Evolutionary conservation across 2,888 invertebrate species (phyloP).

Genomic region (Bombylius major): DNA sequence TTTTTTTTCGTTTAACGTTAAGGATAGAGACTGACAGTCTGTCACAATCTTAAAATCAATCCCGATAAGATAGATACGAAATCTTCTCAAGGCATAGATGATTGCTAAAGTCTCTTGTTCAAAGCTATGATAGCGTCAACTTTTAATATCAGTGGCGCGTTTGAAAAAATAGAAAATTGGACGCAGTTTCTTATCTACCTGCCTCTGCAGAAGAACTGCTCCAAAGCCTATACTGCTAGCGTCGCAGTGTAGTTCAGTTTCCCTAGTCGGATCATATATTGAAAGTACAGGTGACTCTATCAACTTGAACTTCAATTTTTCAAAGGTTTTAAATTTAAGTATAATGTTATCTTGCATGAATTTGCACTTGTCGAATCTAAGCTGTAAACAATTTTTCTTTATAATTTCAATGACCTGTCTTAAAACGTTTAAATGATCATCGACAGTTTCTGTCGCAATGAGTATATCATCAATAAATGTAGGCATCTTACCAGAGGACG

Average conservation of each 20-base stretch:
- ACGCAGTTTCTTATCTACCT: conserved; percentile 17
- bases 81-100: conserved; percentile 19
- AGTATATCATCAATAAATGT: conserved; percentile 18
- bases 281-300: conserved; percentile 16
- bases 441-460: conserved; percentile 7
- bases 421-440: conserved; percentile 9
- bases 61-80: conserved; percentile 19
- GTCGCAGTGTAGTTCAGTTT: conserved; percentile 22
- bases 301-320: conserved; percentile 4
- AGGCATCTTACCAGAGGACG: conserved; percentile 11
- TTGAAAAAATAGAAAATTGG: conserved; percentile 22
- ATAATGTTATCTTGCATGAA: conserved; percentile 4
- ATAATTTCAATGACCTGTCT: conserved; percentile 7
- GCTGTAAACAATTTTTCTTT: conserved; percentile 5
- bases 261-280: conserved; percentile 17
- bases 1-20: conserved; percentile 14
- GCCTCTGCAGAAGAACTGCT: conserved; percentile 17
- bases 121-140: conserved; percentile 20
- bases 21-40: conserved; percentile 11
- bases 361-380: conserved; percentile 13
- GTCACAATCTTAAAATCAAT: conserved; percentile 19
- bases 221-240: conserved; percentile 19
- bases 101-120: conserved; percentile 22
- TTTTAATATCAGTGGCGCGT: conserved; percentile 17
- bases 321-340: conserved; percentile 10